Conservation (phyloP, 2,113 vertebrate genomes). For the Electrona antarctica region DNA sequence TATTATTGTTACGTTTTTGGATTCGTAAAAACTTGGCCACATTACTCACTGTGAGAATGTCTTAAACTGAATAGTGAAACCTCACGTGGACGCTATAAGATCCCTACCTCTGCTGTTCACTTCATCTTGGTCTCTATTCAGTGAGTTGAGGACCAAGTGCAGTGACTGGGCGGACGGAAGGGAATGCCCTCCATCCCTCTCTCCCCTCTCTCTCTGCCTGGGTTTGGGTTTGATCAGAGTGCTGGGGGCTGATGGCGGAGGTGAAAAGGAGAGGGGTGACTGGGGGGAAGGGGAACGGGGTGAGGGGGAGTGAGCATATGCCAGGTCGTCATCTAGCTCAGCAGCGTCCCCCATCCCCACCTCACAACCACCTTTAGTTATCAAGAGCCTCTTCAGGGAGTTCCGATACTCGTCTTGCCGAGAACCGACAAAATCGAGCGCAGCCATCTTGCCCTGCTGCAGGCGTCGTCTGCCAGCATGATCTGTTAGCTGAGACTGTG, state of each 20-base stretch:
- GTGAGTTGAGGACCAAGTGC: constrained; percentile 81
- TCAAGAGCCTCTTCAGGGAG: constrained; percentile 78
- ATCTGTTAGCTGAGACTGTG: constrained; percentile 75
- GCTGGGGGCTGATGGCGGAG: constrained; percentile 70
- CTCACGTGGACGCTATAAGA: neutral
- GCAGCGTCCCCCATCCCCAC: constrained; percentile 53
- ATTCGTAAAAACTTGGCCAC: too few relatives aligned
- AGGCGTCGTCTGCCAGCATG: constrained; percentile 73
- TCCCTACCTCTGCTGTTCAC: constrained; percentile 78
- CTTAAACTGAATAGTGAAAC: too few relatives aligned
- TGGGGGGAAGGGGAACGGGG: constrained; percentile 62
- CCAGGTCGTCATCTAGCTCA: constrained; percentile 59
- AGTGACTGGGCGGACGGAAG: constrained; percentile 78
- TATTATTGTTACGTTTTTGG: too few relatives aligned
- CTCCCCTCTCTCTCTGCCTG: constrained; percentile 67
- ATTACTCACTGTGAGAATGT: too few relatives aligned
- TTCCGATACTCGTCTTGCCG: constrained; percentile 67
- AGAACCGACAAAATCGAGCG: constrained; percentile 79
- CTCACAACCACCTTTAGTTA: constrained; percentile 65
- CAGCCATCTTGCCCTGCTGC: constrained; percentile 81
- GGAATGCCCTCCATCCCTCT: constrained; percentile 72
- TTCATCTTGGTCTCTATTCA: constrained; percentile 79
- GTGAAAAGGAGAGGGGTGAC: constrained; percentile 76
- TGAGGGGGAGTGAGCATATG: constrained; percentile 68
- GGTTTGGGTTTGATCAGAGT: constrained; percentile 78